Conservation (phyloP, 2,113 vertebrate genomes). For the Laticauda colubrina region DNA sequence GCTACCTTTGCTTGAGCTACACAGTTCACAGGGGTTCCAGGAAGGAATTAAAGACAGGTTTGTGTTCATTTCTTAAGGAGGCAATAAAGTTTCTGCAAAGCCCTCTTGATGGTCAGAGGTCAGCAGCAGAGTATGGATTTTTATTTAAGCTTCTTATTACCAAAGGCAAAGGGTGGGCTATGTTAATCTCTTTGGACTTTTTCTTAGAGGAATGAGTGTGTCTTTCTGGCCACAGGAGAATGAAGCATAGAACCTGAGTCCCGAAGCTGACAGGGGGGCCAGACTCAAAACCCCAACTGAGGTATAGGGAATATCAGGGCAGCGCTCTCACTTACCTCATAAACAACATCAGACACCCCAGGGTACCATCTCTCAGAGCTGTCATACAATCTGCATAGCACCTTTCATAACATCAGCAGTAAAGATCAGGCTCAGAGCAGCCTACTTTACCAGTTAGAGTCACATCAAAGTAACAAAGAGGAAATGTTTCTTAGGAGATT, state of each 20-base stretch:
- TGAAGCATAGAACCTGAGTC: neutral
- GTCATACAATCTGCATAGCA: neutral
- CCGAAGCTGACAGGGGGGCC: neutral
- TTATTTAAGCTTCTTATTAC: conserved; percentile 34
- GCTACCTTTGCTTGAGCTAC: conserved; percentile 17
- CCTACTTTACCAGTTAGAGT: neutral
- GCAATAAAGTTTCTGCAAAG: conserved; percentile 20
- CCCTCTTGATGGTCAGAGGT: conserved; percentile 11
- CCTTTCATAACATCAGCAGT: neutral
- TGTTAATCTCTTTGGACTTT: conserved; percentile 17
- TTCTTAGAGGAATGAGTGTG: conserved; percentile 17
- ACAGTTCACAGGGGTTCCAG: conserved; percentile 29
- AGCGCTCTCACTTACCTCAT: neutral
- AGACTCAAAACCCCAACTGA: neutral
- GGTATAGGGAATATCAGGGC: conserved; percentile 15
- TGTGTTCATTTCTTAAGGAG: conserved; percentile 27
- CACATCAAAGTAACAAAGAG: neutral
- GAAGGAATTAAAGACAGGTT: conserved; percentile 44
- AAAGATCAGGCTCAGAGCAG: neutral
- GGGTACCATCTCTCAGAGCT: neutral
- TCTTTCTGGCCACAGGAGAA: neutral
- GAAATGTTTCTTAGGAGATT: neutral
- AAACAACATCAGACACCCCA: conserved; percentile 1
- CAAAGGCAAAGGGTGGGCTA: conserved; percentile 10
- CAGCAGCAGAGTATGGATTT: conserved; percentile 12